A percentile compares a stretch with the other conserved stretches of the same genome.
These are phyloP conservation scores for Aphidius colemani DNA, from an alignment of 2,888 invertebrate genomes.

Conservation along the genomic window DNA sequence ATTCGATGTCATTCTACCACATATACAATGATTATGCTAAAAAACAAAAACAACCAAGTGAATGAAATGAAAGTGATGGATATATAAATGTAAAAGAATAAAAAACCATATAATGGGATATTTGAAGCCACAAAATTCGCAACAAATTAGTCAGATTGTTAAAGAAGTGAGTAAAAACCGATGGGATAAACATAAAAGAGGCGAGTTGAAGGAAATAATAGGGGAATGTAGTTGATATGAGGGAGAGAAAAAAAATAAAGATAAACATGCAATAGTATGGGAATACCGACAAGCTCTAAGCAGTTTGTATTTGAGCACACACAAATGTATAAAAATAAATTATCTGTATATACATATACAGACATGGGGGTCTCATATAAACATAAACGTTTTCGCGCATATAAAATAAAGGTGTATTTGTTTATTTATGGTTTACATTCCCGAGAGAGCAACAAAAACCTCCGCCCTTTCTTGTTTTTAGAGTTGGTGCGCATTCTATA, in stretches of 20 bases:
- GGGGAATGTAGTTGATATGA: background rate
- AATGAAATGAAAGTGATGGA: background rate
- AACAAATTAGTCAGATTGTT: no score
- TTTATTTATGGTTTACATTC: constrained; percentile 46
- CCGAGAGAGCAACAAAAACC: constrained; percentile 26
- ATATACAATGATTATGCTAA: background rate
- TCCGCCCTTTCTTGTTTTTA: constrained; percentile 23
- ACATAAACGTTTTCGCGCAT: constrained; percentile 41
- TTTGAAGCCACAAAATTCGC: no score
- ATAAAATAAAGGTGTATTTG: constrained; percentile 30
- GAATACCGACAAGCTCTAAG: constrained; percentile 27
- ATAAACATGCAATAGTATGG: constrained; percentile 27
- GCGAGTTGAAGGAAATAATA: background rate
- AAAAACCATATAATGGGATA: no score
- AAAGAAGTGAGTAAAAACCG: no score
- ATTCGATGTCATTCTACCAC: no score
- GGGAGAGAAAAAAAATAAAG: background rate
- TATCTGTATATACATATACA: constrained; percentile 38
- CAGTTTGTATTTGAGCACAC: constrained; percentile 35
- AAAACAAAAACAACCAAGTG: background rate
- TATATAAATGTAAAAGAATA: background rate
- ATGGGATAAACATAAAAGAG: no score
- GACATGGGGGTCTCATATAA: background rate
- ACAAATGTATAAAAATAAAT: constrained; percentile 13
- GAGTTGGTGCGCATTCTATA: no score